A percentile compares a stretch with the other conserved stretches of the same genome.
phyloP scores from a whole-genome alignment of 2,113 vertebrate genomes.

The Phocoena phocoena region DNA sequence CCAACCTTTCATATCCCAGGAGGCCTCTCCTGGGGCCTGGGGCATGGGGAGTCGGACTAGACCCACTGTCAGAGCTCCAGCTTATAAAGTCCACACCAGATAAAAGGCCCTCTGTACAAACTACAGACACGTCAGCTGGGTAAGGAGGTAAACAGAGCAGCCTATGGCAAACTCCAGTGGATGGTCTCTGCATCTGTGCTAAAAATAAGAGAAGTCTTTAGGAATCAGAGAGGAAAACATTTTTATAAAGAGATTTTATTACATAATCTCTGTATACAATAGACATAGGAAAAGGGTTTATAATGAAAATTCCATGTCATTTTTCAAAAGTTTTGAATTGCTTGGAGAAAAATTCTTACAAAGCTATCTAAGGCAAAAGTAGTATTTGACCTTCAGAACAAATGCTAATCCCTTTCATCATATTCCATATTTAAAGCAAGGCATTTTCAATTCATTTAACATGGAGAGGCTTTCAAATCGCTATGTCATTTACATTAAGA shows the following conservation, averaged over 20 bases:
- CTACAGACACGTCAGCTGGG: background rate
- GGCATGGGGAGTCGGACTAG: background rate
- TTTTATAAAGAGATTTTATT: slow-evolving; percentile 86
- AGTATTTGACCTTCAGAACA: slow-evolving; percentile 69
- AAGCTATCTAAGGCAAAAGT: slow-evolving; percentile 81
- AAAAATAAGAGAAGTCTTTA: slow-evolving; percentile 1
- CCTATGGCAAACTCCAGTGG: background rate
- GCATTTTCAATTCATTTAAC: slow-evolving; percentile 76
- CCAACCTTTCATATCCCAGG: background rate
- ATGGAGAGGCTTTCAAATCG: slow-evolving; percentile 66
- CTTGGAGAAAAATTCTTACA: slow-evolving; percentile 82
- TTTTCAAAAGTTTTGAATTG: slow-evolving; percentile 81
- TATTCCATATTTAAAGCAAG: slow-evolving; percentile 70
- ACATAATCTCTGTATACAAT: slow-evolving; percentile 81
- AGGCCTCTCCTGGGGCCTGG: slow-evolving; percentile 21
- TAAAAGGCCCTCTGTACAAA: background rate
- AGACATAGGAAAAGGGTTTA: slow-evolving; percentile 83
- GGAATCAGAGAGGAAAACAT: slow-evolving; percentile 45
- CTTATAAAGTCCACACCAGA: slow-evolving; percentile 47
- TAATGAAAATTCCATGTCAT: slow-evolving; percentile 79
- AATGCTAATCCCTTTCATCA: slow-evolving; percentile 16
- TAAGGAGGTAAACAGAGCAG: slow-evolving; percentile 22
- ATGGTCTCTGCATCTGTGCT: background rate
- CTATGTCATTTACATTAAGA: slow-evolving; percentile 73
- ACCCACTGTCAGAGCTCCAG: background rate